Conservation (phyloP, 1,140 invertebrate genomes). For the Drosophila subpulchrella region DNA sequence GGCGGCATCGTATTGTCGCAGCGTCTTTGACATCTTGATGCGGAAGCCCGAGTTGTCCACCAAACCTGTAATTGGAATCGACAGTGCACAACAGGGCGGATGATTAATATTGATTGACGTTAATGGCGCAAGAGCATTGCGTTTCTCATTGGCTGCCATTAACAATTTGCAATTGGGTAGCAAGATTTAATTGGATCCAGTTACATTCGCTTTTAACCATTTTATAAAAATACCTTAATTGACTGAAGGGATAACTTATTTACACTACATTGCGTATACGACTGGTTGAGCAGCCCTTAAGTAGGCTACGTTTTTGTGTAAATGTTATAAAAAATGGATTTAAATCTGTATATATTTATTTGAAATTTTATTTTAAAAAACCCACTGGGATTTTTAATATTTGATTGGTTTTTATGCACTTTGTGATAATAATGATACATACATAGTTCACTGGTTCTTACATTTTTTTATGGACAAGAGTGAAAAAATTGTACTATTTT, state of each 20-base stretch:
- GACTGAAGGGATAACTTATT: no score
- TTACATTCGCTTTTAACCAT: not conserved
- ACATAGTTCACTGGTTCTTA: no score
- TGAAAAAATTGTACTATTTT: no score
- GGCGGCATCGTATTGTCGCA: conserved; percentile 95
- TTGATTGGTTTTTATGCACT: no score
- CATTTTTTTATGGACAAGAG: no score
- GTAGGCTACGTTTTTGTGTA: not conserved
- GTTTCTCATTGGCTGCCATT: no score
- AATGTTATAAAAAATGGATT: no score
- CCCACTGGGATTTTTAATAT: no score
- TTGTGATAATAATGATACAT: no score
- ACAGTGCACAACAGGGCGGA: not conserved
- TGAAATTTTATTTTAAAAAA: not conserved
- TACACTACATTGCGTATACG: not conserved
- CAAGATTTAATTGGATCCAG: not conserved
- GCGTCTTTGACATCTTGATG: conserved; percentile 89
- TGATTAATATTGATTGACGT: conserved; percentile 32
- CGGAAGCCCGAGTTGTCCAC: conserved; percentile 96
- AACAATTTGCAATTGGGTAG: not conserved
- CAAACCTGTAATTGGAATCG: conserved; percentile 86
- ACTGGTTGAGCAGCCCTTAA: not conserved
- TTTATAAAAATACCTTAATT: not conserved
- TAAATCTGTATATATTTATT: no score
- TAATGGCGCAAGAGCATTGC: not conserved